Evolutionary conservation across 2,888 invertebrate species (phyloP), one percentile per base, ranked within the genome.

Genomic region (Heterodera filipjevi): DNA sequence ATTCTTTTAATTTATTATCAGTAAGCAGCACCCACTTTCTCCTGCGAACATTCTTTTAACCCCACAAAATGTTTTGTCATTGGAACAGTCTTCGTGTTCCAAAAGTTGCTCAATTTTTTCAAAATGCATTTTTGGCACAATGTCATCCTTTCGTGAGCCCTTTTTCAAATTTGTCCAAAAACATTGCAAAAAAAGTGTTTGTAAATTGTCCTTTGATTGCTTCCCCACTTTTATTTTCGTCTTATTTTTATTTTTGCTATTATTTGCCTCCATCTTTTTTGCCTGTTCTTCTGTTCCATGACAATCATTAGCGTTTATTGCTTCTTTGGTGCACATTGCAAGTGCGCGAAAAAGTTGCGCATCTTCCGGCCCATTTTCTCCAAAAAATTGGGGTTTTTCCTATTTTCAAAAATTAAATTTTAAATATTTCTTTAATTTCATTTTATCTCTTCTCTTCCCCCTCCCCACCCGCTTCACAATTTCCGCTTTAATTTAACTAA

Each of bases 161-260:
- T 59, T 59, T 59, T 59, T n/a, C 27, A 59, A 27, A 27, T 27
- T 27, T 59, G n/a, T 59, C 27, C 10, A 19, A 22, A 59, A 8
- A n/a, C 59, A 59, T 59, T 59, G 59, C 27, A 59, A 59, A 59
- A 59, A 59, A 59, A 6, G n/a, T n/a, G n/a, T n/a, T 59, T 49
- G 49, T 14, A 6, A 3, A 14, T 39, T 39, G 2, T 16, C 49
- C 59, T 10, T 0, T 8, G 10, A 1, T 59, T 59, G n/a, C 27
- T 59, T 59, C 19, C 19, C 16, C 49, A 49, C 49, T 49, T 12
- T 3, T 49, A 3, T 14, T 49, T 49, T 49, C 3, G 16, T 49
- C 16, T 3, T 8, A 14, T 49, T 19, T 19, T 49, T 49, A 14
- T 49, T 49, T 3, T 14, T 49, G 3, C 19, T 59, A 53, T 53